Percentiles rank a stretch among this genome's conserved stretches.
These are phyloP conservation scores for Petrocephalus microphthalmus DNA, from an alignment of 2,113 vertebrate genomes.

Conservation along the genomic window DNA sequence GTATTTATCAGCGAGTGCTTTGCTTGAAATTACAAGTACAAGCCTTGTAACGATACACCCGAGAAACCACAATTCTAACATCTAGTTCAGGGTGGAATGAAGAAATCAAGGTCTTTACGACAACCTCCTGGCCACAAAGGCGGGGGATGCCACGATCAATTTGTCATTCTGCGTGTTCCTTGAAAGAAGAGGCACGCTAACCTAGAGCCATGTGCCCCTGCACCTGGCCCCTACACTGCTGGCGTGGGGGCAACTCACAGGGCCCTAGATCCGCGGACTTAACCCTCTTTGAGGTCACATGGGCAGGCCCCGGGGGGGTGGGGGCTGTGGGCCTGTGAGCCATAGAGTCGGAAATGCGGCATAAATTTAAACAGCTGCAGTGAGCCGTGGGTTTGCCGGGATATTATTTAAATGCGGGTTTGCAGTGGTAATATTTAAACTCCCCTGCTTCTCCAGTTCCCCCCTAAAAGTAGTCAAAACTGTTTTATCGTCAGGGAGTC, in stretches of 20 bases:
- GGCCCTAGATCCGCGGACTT: background rate
- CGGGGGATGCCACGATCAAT: background rate
- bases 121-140: background rate
- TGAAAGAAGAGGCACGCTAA: background rate
- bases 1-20: constrained; percentile 7
- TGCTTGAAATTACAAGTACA: background rate
- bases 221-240: background rate
- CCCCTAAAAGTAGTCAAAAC: background rate
- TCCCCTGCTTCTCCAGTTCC: background rate
- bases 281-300: background rate
- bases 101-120: background rate
- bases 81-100: background rate
- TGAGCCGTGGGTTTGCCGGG: background rate
- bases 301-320: background rate
- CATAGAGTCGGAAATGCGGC: background rate
- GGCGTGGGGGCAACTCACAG: background rate
- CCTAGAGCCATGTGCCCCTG: background rate
- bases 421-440: background rate
- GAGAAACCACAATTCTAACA: background rate
- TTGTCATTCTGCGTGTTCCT: background rate
- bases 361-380: background rate
- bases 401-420: background rate
- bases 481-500: background rate
- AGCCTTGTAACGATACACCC: background rate
- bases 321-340: background rate